Percentiles rank a stretch among this genome's conserved stretches.
phyloP scores from a whole-genome alignment of 2,888 invertebrate genomes.

The Drosophila percnosoma region DNA sequence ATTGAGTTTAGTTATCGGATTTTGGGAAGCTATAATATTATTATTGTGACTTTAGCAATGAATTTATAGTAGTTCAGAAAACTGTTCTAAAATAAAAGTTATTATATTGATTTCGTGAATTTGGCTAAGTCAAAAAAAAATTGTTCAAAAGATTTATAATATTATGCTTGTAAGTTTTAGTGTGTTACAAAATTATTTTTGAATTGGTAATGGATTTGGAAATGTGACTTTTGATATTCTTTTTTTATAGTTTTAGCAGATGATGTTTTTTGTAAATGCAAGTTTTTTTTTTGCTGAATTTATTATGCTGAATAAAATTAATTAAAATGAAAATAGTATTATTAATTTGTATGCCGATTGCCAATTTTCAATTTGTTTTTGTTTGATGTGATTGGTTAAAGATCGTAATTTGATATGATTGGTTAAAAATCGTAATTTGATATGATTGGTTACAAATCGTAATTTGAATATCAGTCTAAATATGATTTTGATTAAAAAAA shows the following conservation, averaged over 20 bases:
- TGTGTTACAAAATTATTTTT: background rate
- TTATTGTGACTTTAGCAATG: background rate
- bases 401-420: background rate
- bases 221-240: background rate
- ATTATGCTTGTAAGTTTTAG: background rate
- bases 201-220: background rate
- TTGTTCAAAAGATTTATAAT: background rate
- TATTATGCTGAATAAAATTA: background rate
- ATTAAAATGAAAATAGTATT: background rate
- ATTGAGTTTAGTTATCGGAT: background rate
- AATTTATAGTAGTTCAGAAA: background rate
- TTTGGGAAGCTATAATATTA: background rate
- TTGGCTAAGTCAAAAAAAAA: background rate
- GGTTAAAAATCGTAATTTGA: background rate
- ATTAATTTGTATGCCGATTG: background rate
- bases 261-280: fast-evolving
- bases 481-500: background rate
- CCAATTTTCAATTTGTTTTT: background rate
- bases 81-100: background rate
- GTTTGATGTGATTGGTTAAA: background rate
- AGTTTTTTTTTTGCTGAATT: background rate
- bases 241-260: background rate
- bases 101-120: background rate
- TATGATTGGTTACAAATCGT: background rate
- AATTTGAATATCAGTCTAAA: background rate